Evolutionary conservation across 2,888 invertebrate species (phyloP).

Genomic region (Venusia cambrica): DNA sequence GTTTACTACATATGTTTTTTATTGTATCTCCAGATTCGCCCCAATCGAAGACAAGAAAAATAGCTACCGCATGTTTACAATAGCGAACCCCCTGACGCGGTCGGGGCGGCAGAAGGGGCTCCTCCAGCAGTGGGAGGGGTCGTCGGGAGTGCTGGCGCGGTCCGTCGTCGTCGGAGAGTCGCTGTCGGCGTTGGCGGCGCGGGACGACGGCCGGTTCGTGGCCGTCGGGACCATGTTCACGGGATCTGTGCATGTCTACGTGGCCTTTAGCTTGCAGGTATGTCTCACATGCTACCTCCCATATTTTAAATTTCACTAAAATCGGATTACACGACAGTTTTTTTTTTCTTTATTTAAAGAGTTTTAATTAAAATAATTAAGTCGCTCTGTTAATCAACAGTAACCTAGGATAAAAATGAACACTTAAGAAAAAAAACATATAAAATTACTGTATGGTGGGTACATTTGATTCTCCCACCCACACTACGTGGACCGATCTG

Average conservation of each 20-base stretch:
- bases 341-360: no score
- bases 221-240: conserved; percentile 96
- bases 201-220: conserved; percentile 95
- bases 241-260: conserved; percentile 94
- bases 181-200: conserved; percentile 90
- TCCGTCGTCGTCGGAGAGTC: conserved; percentile 85
- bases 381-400: no score
- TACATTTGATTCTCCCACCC: no score
- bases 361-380: no score
- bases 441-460: no score
- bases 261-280: conserved; percentile 95
- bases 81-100: conserved; percentile 89
- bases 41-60: conserved; percentile 84
- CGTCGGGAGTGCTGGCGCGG: conserved; percentile 80
- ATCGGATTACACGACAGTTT: no score
- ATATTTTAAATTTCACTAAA: no score
- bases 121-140: conserved; percentile 87
- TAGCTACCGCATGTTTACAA: conserved; percentile 86
- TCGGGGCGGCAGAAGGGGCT: conserved; percentile 87
- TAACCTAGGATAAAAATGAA: no score
- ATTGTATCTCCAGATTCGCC: conserved; percentile 80
- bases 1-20: no score
- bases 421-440: no score
- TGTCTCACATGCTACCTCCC: no score
- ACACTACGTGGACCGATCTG: no score